Conservation (phyloP, 1,140 invertebrate species). For the Neomicropteryx cornuta region DNA sequence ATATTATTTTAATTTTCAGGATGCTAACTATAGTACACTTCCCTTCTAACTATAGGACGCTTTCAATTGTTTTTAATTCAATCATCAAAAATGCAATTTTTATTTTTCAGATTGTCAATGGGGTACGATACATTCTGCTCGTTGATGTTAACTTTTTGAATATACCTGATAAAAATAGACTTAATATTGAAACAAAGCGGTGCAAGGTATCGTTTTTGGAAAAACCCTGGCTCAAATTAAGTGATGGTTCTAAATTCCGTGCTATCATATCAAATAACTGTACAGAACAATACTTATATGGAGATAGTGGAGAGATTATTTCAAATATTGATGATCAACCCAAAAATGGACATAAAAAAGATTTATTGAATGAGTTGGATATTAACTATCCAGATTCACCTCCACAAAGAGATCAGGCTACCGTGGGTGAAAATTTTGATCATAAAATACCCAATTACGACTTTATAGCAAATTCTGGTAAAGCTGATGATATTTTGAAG, state of each 20-base stretch:
- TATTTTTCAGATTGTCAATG: slow-evolving; percentile 35
- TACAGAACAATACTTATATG: slow-evolving; percentile 33
- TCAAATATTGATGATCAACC: slow-evolving; percentile 8
- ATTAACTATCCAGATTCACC: slow-evolving; percentile 5
- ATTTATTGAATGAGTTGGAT: slow-evolving; percentile 16
- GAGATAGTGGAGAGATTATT: slow-evolving; percentile 28
- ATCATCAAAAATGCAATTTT: background rate
- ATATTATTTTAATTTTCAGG: background rate
- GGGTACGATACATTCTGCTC: slow-evolving; percentile 32
- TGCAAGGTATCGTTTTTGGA: slow-evolving; percentile 34
- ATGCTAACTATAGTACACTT: background rate
- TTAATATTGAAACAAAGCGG: slow-evolving; percentile 16
- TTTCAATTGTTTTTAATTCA: background rate
- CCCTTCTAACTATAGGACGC: background rate
- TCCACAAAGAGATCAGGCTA: slow-evolving; percentile 10
- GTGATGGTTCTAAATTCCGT: slow-evolving; percentile 32
- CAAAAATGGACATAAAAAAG: slow-evolving; percentile 13
- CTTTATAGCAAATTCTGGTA: slow-evolving; percentile 11
- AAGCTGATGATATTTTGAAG: slow-evolving; percentile 24
- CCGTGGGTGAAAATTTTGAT: background rate
- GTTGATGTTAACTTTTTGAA: slow-evolving; percentile 25
- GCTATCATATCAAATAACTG: slow-evolving; percentile 36
- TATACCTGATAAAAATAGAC: slow-evolving; percentile 12
- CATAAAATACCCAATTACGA: slow-evolving; percentile 1
- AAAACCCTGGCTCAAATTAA: slow-evolving; percentile 33